These are phyloP conservation scores for Xestia sexstrigata DNA, from an alignment of 2,888 invertebrate species.

Conservation along the genomic window DNA sequence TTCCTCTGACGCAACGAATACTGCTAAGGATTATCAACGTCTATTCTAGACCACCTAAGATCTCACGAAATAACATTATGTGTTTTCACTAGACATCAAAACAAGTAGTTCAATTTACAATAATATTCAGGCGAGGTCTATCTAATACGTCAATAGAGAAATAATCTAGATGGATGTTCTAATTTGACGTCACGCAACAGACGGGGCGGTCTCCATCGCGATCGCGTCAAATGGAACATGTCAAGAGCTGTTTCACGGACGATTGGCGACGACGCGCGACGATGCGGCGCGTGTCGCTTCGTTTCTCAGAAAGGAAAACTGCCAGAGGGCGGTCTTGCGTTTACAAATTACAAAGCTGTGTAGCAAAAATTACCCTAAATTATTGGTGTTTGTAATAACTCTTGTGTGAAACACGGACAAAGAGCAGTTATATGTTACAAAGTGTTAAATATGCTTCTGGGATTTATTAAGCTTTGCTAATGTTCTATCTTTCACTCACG, in stretches of 20 bases:
- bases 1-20: conserved; percentile 18
- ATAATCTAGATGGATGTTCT: conserved; percentile 76
- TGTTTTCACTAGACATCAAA: conserved; percentile 44
- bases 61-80: conserved; percentile 43
- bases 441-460: neutral
- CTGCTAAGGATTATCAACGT: conserved; percentile 25
- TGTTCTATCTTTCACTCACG: neutral
- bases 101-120: conserved; percentile 42
- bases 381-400: conserved; percentile 31
- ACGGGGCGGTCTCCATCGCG: conserved; percentile 72
- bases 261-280: conserved; percentile 78
- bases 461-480: neutral
- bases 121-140: conserved; percentile 36
- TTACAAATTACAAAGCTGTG: conserved; percentile 62
- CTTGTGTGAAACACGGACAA: neutral
- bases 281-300: conserved; percentile 54
- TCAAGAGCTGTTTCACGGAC: conserved; percentile 88
- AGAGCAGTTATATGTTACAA: neutral
- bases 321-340: conserved; percentile 57
- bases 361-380: conserved; percentile 52
- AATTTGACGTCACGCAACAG: conserved; percentile 78
- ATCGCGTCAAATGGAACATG: conserved; percentile 86
- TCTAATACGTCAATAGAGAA: conserved; percentile 64
- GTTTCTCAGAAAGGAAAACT: conserved; percentile 72
- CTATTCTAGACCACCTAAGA: conserved; percentile 54